Conservation (phyloP, 1,140 invertebrate species). For the Zaprionus kolodkinae region DNA sequence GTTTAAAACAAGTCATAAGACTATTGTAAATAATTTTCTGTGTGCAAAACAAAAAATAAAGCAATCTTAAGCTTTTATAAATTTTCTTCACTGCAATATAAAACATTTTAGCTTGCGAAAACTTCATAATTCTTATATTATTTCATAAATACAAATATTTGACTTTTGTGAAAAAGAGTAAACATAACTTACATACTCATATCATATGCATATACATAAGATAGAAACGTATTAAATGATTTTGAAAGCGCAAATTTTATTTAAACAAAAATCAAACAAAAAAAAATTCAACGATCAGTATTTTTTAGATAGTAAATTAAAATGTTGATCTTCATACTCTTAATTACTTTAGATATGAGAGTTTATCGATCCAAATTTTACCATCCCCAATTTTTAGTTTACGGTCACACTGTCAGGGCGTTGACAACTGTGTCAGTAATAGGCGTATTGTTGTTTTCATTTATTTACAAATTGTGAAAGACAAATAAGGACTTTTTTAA, state of each 20-base stretch:
- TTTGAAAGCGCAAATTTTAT: background rate
- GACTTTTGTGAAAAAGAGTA: no score
- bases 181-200: no score
- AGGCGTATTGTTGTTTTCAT: constrained; percentile 14
- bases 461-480: constrained; percentile 22
- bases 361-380: constrained; percentile 4
- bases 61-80: no score
- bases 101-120: no score
- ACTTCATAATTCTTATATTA: no score
- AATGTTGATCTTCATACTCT: background rate
- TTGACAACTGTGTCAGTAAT: constrained; percentile 33
- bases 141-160: no score
- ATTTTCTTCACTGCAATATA: no score
- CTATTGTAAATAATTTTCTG: background rate
- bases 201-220: no score
- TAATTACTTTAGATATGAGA: background rate
- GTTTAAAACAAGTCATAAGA: background rate
- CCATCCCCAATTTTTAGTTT: constrained; percentile 19
- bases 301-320: background rate
- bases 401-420: constrained; percentile 42
- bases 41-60: no score
- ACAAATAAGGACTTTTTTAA: constrained; percentile 20
- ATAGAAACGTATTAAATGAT: background rate
- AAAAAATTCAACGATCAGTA: background rate
- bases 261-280: background rate